These are phyloP conservation scores for Metellina segmentata DNA, from an alignment of 2,888 invertebrate genomes.

Conservation along the genomic window DNA sequence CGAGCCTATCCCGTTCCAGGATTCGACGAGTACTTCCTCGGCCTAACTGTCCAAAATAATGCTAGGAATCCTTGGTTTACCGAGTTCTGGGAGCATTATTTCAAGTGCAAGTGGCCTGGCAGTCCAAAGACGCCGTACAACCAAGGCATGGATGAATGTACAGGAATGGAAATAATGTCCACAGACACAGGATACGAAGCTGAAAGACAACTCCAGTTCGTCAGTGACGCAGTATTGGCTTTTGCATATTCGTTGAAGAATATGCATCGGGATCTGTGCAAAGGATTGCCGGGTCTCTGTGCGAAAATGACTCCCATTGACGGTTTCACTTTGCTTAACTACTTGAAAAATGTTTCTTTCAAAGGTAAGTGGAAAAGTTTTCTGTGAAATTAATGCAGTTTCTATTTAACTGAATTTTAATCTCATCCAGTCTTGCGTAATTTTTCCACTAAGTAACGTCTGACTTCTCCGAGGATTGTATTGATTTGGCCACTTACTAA, in stretches of 20 bases:
- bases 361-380: slow-evolving; percentile 85
- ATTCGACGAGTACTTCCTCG: slow-evolving; percentile 92
- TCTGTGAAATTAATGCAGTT: neutral
- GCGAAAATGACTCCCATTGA: slow-evolving; percentile 92
- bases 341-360: slow-evolving; percentile 92
- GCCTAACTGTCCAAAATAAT: slow-evolving; percentile 91
- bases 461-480: too few relatives aligned
- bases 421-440: neutral
- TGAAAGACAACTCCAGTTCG: slow-evolving; percentile 96
- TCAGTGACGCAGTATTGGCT: slow-evolving; percentile 96
- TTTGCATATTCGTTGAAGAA: slow-evolving; percentile 91
- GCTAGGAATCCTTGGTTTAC: slow-evolving; percentile 97
- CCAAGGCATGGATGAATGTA: slow-evolving; percentile 87
- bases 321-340: slow-evolving; percentile 91
- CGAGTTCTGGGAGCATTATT: slow-evolving; percentile 97
- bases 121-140: slow-evolving; percentile 92
- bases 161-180: slow-evolving; percentile 88
- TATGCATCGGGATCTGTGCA: slow-evolving; percentile 92
- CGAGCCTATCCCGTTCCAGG: slow-evolving; percentile 93
- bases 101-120: slow-evolving; percentile 88
- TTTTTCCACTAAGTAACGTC: too few relatives aligned
- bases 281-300: slow-evolving; percentile 88
- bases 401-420: neutral
- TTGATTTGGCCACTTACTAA: too few relatives aligned
- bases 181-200: slow-evolving; percentile 88